A percentile compares a stretch with the other conserved stretches of the same genome.
Conservation (phyloP, 2,113 vertebrate species). For the Acinonyx jubatus region DNA sequence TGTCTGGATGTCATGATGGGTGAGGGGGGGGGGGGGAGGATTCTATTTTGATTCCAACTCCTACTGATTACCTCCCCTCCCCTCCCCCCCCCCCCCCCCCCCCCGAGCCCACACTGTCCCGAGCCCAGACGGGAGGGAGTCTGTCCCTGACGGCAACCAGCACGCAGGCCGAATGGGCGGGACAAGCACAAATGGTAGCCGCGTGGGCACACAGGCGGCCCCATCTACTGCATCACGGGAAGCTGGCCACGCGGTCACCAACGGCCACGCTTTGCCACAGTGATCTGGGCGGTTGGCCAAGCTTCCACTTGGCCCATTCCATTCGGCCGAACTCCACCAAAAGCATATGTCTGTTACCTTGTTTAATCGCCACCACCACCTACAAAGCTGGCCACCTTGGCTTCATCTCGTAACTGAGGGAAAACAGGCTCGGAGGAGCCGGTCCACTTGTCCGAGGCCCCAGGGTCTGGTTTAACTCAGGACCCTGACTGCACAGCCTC, state of each 20-base stretch:
- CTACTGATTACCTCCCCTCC: neutral
- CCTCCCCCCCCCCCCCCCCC: too few relatives aligned
- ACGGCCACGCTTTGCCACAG: neutral
- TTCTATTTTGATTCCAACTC: neutral
- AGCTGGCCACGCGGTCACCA: neutral
- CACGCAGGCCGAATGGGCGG: neutral
- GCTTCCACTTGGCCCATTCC: neutral
- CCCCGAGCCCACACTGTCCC: neutral
- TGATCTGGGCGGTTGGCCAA: neutral
- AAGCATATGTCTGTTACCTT: neutral
- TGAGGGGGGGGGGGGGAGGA: fast-evolving
- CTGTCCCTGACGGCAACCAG: neutral
- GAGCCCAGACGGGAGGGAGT: too few relatives aligned
- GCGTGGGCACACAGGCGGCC: neutral
- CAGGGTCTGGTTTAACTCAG: neutral
- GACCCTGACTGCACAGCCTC: neutral
- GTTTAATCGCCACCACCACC: neutral
- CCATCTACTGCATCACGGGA: fast-evolving
- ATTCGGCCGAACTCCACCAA: neutral
- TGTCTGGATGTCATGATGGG: neutral
- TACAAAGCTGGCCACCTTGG: neutral
- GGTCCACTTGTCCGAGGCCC: neutral
- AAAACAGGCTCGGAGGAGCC: neutral
- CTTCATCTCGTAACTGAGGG: neutral
- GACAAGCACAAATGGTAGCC: neutral